Percentiles rank a stretch among this genome's conserved stretches.
phyloP scores from a whole-genome alignment of 2,797 vertebrate genomes.

The Bucorvus abyssinicus region DNA sequence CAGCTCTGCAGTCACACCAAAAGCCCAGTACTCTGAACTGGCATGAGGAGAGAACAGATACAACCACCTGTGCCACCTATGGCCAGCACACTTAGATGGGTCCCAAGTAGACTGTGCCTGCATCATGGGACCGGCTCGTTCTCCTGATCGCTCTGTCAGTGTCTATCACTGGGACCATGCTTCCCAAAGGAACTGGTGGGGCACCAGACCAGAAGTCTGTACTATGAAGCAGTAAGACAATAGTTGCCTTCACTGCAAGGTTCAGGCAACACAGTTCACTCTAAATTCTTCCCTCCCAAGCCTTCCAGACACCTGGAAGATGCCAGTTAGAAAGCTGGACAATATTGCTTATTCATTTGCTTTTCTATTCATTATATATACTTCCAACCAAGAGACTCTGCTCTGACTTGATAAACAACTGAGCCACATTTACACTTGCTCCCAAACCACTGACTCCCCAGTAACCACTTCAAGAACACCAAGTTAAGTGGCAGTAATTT shows the following conservation, averaged over 20 bases:
- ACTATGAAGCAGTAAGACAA: neutral
- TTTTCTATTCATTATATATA: neutral
- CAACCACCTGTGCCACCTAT: neutral
- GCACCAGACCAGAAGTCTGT: neutral
- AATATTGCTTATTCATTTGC: neutral
- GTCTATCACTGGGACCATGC: neutral
- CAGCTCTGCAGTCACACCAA: neutral
- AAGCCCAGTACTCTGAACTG: neutral
- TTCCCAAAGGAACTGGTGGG: neutral
- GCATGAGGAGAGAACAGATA: neutral
- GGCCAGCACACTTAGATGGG: neutral
- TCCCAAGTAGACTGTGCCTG: neutral
- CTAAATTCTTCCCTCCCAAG: neutral
- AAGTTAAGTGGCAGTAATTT: slow-evolving; percentile 1
- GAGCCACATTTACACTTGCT: neutral
- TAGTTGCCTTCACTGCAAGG: neutral
- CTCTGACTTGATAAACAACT: neutral
- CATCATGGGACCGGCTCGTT: accelerated
- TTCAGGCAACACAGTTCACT: neutral
- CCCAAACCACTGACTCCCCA: neutral
- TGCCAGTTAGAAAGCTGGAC: neutral
- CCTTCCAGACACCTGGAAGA: neutral
- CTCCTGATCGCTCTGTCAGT: neutral
- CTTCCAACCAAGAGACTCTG: neutral
- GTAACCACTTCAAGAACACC: neutral